phyloP scores from a whole-genome alignment of 2,797 vertebrate species.

The Australoheros facetus region DNA sequence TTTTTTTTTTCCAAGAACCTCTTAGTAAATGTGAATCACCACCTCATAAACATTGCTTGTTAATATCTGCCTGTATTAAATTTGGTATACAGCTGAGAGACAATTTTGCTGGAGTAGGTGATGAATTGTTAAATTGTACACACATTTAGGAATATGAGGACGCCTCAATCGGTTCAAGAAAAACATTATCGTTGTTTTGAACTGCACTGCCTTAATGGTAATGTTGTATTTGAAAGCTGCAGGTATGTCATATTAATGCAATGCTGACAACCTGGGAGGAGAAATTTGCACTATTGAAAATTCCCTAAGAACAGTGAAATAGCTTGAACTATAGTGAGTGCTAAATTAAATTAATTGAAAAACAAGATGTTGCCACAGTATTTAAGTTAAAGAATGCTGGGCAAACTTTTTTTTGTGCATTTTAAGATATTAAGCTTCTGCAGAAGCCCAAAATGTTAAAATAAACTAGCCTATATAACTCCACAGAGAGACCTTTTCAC shows the following conservation, averaged over 20 bases:
- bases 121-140: constrained; percentile 34
- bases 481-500: neutral
- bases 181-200: constrained; percentile 11
- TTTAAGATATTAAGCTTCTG: neutral
- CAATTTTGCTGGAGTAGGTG: constrained; percentile 16
- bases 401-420: neutral
- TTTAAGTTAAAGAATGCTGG: neutral
- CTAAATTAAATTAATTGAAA: neutral
- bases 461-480: neutral
- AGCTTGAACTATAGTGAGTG: neutral
- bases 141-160: constrained; percentile 2
- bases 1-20: constrained; percentile 30
- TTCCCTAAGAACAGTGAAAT: neutral
- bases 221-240: constrained; percentile 19
- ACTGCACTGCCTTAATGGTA: constrained; percentile 15
- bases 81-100: constrained; percentile 28
- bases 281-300: neutral
- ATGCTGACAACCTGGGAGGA: neutral
- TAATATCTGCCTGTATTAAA: constrained; percentile 36
- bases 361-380: neutral
- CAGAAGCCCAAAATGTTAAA: neutral
- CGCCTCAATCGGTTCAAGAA: neutral
- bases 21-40: constrained; percentile 8
- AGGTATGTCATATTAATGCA: constrained; percentile 18
- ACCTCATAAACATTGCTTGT: constrained; percentile 12